These are phyloP conservation scores for Euzophera pinguis DNA, from an alignment of 2,888 invertebrate species.

Conservation along the genomic window DNA sequence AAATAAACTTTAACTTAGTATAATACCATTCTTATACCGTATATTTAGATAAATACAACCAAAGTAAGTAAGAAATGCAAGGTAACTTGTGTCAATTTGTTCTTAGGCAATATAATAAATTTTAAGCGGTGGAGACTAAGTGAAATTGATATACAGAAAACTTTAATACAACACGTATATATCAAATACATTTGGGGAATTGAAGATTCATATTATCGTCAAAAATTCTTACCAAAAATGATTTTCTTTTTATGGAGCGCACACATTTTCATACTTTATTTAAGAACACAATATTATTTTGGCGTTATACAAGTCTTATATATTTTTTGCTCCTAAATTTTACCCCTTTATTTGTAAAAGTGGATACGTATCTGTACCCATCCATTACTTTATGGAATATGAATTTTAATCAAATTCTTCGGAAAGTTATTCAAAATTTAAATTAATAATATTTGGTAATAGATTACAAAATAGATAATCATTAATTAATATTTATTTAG, in stretches of 20 bases:
- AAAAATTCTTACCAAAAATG: constrained; percentile 8
- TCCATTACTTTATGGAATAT: too few species aligned
- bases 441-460: too few species aligned
- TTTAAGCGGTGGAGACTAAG: background rate
- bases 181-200: constrained; percentile 7
- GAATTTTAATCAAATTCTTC: too few species aligned
- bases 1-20: constrained; percentile 34
- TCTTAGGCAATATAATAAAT: background rate
- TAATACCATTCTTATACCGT: constrained; percentile 32
- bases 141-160: background rate
- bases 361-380: too few species aligned
- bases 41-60: constrained; percentile 15
- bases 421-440: too few species aligned
- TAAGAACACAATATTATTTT: background rate
- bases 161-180: background rate
- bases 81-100: constrained; percentile 13
- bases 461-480: too few species aligned
- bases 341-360: too few species aligned
- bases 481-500: too few species aligned
- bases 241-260: background rate
- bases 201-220: constrained; percentile 9
- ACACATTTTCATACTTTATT: background rate
- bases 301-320: background rate
- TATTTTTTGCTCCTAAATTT: too few species aligned
- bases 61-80: constrained; percentile 14